These are phyloP conservation scores for Clarias magur DNA, from an alignment of 2,113 vertebrate genomes.

Conservation along the genomic window DNA sequence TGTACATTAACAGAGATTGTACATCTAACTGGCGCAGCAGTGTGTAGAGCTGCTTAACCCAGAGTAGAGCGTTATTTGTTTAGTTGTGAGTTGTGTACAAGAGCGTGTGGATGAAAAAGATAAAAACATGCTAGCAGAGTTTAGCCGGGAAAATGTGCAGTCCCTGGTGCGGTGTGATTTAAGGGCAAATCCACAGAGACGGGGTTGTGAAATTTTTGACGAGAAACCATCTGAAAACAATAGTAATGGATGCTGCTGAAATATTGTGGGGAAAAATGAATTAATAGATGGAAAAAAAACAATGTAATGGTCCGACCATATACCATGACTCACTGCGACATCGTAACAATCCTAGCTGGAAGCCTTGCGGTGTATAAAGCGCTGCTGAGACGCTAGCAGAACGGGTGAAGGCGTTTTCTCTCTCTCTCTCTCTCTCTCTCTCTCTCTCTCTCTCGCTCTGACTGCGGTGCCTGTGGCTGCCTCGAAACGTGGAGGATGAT, in stretches of 20 bases:
- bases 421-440: not conserved
- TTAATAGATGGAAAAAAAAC: not conserved
- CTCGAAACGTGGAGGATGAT: conserved; percentile 22
- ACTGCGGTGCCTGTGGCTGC: not conserved
- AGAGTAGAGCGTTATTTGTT: not conserved
- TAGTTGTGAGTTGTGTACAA: not conserved
- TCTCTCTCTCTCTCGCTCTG: not conserved
- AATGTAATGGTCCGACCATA: not conserved
- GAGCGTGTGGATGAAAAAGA: not conserved
- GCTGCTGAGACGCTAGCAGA: not conserved
- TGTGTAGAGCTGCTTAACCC: not conserved
- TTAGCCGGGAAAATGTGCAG: not conserved
- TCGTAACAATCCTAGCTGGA: not conserved
- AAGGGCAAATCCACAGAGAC: not conserved
- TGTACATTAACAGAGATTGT: no score
- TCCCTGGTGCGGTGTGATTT: not conserved
- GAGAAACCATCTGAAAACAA: not conserved
- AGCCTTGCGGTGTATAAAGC: not conserved
- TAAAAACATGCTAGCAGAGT: not conserved
- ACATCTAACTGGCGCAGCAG: no score
- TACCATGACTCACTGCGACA: not conserved
- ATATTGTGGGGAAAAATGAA: not conserved
- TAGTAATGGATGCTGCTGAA: not conserved
- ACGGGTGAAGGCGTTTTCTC: not conserved
- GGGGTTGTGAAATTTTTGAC: not conserved